Evolutionary conservation across 2,113 vertebrate species (phyloP).

Genomic region (Hylia prasina): DNA sequence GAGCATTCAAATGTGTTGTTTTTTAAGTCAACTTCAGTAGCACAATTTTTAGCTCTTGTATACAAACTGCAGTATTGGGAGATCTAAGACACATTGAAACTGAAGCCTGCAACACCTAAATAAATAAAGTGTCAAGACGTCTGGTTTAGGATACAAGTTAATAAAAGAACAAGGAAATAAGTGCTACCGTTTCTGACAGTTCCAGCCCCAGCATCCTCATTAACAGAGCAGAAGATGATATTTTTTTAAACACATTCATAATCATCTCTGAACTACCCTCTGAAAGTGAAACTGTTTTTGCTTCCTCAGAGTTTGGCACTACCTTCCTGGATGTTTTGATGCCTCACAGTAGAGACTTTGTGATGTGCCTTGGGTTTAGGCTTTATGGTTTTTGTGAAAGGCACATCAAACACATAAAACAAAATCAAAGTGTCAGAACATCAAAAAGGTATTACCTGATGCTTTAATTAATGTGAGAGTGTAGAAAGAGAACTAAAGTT

Average conservation of each 20-base stretch:
- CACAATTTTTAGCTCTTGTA: slow-evolving; percentile 16
- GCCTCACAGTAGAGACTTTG: not conserved
- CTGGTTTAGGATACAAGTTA: slow-evolving; percentile 4
- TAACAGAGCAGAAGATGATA: not conserved
- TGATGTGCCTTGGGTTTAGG: not conserved
- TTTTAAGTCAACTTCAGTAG: not conserved
- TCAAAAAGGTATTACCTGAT: not conserved
- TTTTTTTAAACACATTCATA: not conserved
- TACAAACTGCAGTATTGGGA: slow-evolving; percentile 6
- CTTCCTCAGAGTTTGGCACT: not conserved
- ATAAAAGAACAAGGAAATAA: slow-evolving; percentile 12
- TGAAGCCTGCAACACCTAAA: not conserved
- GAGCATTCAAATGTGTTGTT: not conserved
- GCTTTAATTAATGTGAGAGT: not conserved
- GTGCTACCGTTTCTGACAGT: not conserved
- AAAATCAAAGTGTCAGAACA: not conserved
- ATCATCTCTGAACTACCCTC: not conserved
- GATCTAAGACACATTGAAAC: not conserved
- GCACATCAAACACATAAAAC: not conserved
- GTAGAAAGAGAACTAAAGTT: not conserved
- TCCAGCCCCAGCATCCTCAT: not conserved
- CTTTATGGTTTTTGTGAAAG: not conserved
- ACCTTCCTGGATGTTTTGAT: slow-evolving; percentile 7
- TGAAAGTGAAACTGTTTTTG: not conserved
- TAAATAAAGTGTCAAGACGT: slow-evolving; percentile 29